Evolutionary conservation across 2,888 invertebrate genomes (phyloP), one percentile per base, ranked within the genome.

Genomic region (Chymomyza fuscimana): DNA sequence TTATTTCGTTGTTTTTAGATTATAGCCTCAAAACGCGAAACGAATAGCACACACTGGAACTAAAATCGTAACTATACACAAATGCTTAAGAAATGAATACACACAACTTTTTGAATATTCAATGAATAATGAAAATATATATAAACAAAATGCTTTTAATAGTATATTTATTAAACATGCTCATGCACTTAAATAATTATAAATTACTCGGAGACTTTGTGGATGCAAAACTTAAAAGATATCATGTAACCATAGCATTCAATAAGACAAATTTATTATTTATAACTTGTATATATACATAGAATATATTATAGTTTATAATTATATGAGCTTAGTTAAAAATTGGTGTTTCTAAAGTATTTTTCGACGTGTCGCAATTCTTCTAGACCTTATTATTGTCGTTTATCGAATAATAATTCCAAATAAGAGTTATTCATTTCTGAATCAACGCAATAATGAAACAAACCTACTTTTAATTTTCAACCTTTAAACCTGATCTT

Each of bases 41-140:
- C 12, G 32, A 1, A 46, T 46, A 46, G 36, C 32, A 36, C 15
- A 36, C 29, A 60, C 40, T 46, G 40, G 40, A 15, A 60, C 36
- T 46, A 69, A 69, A 58, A 61, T 65, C 46, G 62, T 68, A 62
- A 62, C 66, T 63, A 58, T 63, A 77, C 59, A 65, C 67, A 68
- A 64, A 63, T 72, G 54, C 70, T 74, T 69, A 79, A 77, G 70
- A 74, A 77, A 73, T 73, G 64, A 74, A 65, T 70, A 69, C 63
- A 67, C 72, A 67, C 67, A 69, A 15, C 36, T 51, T 76, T 78
- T 83, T 85, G 81, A 80, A 84, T 82, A 85, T 83, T 87, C 86
- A 87, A 87, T 86, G 82, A 86, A 82, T 77, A 74, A 63, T 69
- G 51, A 51, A 59, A 63, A 19, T 58, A 59, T 36, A 9, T 40